Evolutionary conservation across 92 coral and sea anemone genomes (phyloP).

Genomic region (Desmophyllum pertusum): DNA sequence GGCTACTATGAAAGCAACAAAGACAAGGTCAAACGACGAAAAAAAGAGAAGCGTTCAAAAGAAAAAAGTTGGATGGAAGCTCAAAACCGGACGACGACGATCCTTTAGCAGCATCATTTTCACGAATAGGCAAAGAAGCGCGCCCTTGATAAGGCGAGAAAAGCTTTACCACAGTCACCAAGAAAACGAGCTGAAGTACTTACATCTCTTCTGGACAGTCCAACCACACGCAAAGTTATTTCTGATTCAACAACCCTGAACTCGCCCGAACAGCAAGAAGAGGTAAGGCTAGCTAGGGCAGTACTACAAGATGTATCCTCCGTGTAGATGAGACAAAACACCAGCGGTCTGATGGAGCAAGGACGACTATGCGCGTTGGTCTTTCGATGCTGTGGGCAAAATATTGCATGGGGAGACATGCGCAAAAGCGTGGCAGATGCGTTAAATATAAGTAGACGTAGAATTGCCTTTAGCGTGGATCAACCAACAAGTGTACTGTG

Average conservation of each 20-base stretch:
- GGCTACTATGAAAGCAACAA: no score
- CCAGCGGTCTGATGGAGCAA: conserved; percentile 43
- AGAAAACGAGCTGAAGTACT: background rate
- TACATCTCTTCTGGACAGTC: conserved; percentile 7
- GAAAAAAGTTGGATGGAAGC: background rate
- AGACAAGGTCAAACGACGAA: background rate
- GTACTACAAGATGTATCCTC: conserved; percentile 28
- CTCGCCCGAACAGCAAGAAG: conserved; percentile 34
- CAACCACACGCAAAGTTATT: background rate
- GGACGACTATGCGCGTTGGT: conserved; percentile 44
- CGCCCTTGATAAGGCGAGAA: conserved; percentile 2
- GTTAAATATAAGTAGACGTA: conserved; percentile 39
- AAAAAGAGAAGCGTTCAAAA: background rate
- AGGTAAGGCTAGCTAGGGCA: conserved; percentile 20
- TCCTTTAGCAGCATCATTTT: background rate
- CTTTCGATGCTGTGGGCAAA: conserved; percentile 39
- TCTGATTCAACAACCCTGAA: background rate
- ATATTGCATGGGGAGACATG: conserved; percentile 12
- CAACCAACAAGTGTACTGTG: conserved; percentile 13
- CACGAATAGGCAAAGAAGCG: conserved; percentile 7
- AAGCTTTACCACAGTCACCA: background rate
- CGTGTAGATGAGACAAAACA: conserved; percentile 24
- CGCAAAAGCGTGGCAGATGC: conserved; percentile 22
- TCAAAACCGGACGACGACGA: background rate
- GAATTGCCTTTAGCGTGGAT: conserved; percentile 13